Base-by-base conservation (phyloP, 1,140 invertebrate species). In the Cephus cinctus region DNA sequence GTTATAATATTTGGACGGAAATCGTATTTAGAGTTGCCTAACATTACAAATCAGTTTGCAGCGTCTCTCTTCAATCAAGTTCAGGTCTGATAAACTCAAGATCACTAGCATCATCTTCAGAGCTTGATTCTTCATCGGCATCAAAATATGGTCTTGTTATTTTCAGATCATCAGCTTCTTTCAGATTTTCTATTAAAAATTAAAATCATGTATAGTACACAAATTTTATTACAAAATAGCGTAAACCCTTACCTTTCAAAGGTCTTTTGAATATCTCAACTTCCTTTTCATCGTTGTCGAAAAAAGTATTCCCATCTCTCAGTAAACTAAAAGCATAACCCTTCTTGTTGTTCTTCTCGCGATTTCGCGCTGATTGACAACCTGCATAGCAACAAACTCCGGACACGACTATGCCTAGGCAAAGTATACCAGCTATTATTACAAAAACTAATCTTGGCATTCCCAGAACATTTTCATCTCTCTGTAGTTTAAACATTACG, bases 371-470 rank as follows among this genome's bases (percentile, higher is more conserved):
- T 15, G 71, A 63, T 43, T 71, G 69, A 47, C 66, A 68, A 59
- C 66, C 71, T 16, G 59, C 49, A 56, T 70, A 66, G 30, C 57
- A 59, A 57, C 66, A 74, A 50, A 69, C 46, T 30, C 47, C 40
- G 54, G 44, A 59, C 41, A 64, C 45, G 16, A 65, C 50, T 27
- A 58, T 43, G 21, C 18, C 25, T 42, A 75, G 49, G 20, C 63
- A 65, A 43, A 73, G 25, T 16, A 66, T 52, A 45, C 71, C 87
- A 49, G 84, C 72, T 2, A 89, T 59, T 50, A 89, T 79, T 31
- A 91, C 81, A 62, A 92, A 92, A 1, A 85, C 76, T 5, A 87
- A 69, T 23, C 87, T 76, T 0, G 89, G 85, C 73, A 92, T 73
- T 1, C 89, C 89, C 48, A 86, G 69, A 21, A 92, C 78, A 31